Evolutionary conservation across 2,113 vertebrate genomes (phyloP).

Genomic region (Tyto alba): DNA sequence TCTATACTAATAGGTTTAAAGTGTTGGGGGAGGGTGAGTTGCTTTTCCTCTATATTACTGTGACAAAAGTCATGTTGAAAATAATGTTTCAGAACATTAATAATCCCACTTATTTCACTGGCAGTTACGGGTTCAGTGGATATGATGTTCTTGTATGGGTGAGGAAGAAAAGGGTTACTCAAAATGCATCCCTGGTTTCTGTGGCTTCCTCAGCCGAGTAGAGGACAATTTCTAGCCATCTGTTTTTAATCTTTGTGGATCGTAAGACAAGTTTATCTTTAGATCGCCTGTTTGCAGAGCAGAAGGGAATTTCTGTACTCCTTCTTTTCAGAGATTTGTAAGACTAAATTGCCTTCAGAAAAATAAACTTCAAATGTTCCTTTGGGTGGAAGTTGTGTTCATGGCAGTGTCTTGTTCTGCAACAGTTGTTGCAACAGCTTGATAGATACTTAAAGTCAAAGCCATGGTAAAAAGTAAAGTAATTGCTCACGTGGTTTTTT

Average conservation of each 20-base stretch:
- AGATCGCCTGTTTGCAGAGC: not conserved
- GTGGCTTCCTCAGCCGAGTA: not conserved
- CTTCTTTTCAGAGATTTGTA: not conserved
- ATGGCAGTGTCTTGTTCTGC: not conserved
- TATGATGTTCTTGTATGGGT: not conserved
- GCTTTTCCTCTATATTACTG: not conserved
- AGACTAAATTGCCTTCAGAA: not conserved
- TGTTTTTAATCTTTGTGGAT: not conserved
- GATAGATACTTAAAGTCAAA: not conserved
- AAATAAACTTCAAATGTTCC: not conserved
- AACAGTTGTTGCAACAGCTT: not conserved
- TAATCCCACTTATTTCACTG: not conserved
- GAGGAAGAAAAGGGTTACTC: not conserved
- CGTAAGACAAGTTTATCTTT: not conserved
- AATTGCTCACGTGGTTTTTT: not conserved
- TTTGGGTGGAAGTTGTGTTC: not conserved
- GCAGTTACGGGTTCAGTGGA: not conserved
- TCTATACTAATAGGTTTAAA: not conserved
- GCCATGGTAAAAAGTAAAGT: not conserved
- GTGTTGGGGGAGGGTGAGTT: not conserved
- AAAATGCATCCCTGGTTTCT: not conserved
- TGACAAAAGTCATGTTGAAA: no score
- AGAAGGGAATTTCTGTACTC: not conserved
- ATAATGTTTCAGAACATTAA: not conserved
- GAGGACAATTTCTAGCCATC: not conserved